A percentile compares a stretch with the other conserved stretches of the same genome.
phyloP scores from a whole-genome alignment of 2,797 vertebrate genomes.

The Anguilla pacifica region DNA sequence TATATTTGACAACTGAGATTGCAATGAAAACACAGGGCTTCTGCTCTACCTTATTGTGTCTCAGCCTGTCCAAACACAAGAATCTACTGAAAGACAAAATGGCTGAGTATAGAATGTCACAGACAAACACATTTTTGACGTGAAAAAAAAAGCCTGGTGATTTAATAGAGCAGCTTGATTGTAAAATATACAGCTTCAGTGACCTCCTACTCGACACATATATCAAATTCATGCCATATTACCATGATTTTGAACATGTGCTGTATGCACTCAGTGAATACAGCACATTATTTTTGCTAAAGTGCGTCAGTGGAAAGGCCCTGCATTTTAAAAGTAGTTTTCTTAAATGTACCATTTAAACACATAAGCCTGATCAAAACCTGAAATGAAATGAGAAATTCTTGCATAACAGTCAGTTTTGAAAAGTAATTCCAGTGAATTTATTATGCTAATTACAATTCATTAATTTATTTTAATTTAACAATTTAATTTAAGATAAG shows the following conservation, averaged over 20 bases:
- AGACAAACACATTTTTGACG: conserved; percentile 21
- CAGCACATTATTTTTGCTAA: no score
- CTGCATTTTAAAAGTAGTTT: no score
- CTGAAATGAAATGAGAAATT: no score
- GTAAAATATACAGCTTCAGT: neutral
- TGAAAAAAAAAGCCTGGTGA: neutral
- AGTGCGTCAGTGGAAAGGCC: no score
- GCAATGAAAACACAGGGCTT: conserved; percentile 24
- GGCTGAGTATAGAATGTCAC: neutral
- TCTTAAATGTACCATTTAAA: no score
- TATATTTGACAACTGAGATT: conserved; percentile 24
- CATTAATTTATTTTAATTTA: no score
- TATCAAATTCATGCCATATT: neutral
- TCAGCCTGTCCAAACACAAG: neutral
- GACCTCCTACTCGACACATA: neutral
- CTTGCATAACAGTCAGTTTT: no score
- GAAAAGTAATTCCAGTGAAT: no score
- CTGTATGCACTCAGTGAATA: no score
- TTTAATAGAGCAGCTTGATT: neutral
- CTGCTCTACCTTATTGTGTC: neutral
- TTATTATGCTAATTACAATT: no score
- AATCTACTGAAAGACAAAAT: conserved; percentile 2
- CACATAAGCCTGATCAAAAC: no score
- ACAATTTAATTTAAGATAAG: no score
- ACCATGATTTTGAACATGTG: neutral